Evolutionary conservation across 2,113 vertebrate species (phyloP).

Genomic region (Hiodon alosoides): DNA sequence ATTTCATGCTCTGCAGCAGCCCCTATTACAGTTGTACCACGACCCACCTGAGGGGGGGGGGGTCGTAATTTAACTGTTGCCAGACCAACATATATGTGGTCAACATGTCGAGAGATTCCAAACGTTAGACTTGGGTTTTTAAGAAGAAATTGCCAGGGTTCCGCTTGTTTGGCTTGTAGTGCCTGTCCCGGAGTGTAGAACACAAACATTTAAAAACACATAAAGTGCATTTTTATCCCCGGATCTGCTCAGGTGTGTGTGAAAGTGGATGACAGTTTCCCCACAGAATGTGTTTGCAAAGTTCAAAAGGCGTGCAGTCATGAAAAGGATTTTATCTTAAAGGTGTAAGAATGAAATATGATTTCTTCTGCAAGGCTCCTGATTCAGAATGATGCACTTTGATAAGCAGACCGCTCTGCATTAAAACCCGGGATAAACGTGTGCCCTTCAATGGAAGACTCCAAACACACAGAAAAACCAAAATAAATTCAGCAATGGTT

Average conservation of each 20-base stretch:
- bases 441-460: background rate
- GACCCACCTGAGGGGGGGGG: conserved; percentile 28
- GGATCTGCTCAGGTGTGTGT: conserved; percentile 26
- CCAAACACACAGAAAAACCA: background rate
- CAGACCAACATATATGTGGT: conserved; percentile 31
- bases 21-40: conserved; percentile 37
- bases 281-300: conserved; percentile 35
- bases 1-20: conserved; percentile 49
- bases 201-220: too few relatives aligned
- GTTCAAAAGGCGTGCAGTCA: conserved; percentile 25
- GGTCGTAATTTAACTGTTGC: conserved; percentile 32
- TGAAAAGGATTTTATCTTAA: conserved; percentile 37
- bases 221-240: background rate
- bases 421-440: conserved; percentile 36
- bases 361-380: conserved; percentile 18
- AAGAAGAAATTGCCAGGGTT: too few relatives aligned
- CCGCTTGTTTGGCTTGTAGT: background rate
- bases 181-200: too few relatives aligned
- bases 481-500: background rate
- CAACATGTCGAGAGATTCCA: too few relatives aligned
- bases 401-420: conserved; percentile 31
- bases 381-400: conserved; percentile 12
- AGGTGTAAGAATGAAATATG: conserved; percentile 18
- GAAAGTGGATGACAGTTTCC: conserved; percentile 42
- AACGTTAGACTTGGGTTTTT: too few relatives aligned